Percentiles rank a stretch among this genome's conserved stretches.
These are phyloP conservation scores for Pyrocephalus nanus DNA, from an alignment of 2,797 vertebrate species.

Conservation along the genomic window DNA sequence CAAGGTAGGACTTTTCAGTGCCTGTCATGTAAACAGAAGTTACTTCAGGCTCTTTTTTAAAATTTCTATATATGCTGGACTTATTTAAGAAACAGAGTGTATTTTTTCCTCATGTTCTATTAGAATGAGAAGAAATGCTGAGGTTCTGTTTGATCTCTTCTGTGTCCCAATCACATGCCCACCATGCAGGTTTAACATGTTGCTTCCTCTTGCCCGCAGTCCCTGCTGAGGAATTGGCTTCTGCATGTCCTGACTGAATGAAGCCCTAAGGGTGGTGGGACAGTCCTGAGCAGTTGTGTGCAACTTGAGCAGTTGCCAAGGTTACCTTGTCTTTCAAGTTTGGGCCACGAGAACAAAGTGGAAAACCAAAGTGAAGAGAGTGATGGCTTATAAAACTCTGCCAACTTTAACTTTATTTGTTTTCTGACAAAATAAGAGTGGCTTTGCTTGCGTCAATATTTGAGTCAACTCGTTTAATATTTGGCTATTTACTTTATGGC, in stretches of 20 bases:
- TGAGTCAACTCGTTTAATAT: slow-evolving; percentile 46
- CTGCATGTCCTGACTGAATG: fast-evolving
- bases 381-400: slow-evolving; percentile 54
- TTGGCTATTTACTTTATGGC: slow-evolving; percentile 12
- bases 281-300: neutral
- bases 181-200: fast-evolving
- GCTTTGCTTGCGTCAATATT: slow-evolving; percentile 5
- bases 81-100: neutral
- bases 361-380: slow-evolving; percentile 31
- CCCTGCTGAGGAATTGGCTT: neutral
- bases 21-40: neutral
- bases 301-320: neutral
- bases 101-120: neutral
- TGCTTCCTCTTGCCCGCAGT: neutral
- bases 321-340: neutral
- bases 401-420: slow-evolving; percentile 60
- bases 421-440: slow-evolving; percentile 47
- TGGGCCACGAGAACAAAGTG: neutral
- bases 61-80: neutral
- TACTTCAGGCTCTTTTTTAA: neutral
- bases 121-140: neutral
- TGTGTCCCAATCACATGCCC: neutral
- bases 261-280: neutral
- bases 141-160: neutral
- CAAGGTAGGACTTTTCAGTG: neutral